Evolutionary conservation across 2,797 vertebrate genomes (phyloP).

Genomic region (Phoebastria nigripes): DNA sequence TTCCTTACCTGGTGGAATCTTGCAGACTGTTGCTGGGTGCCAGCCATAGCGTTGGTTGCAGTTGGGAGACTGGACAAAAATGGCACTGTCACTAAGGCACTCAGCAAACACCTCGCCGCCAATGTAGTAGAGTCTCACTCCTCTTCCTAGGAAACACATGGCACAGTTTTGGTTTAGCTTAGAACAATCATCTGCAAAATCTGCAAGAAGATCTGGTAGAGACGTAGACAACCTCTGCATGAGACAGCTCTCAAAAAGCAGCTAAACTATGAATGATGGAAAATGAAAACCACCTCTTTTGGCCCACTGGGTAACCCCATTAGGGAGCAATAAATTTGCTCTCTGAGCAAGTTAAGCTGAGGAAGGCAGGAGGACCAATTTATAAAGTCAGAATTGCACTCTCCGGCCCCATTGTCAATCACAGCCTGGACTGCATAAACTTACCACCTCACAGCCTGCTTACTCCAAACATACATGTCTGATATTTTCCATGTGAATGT

Average conservation of each 20-base stretch:
- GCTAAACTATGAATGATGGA: fast-evolving
- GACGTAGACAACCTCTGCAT: background rate
- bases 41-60: constrained; percentile 98
- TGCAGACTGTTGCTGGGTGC: constrained; percentile 98
- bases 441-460: background rate
- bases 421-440: background rate
- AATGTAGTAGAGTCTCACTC: constrained; percentile 96
- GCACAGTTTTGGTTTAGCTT: background rate
- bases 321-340: background rate
- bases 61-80: constrained; percentile 98
- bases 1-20: constrained; percentile 92
- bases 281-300: background rate
- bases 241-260: background rate
- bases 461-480: background rate
- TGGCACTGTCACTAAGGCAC: constrained; percentile 98
- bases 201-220: background rate
- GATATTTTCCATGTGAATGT: background rate
- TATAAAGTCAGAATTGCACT: background rate
- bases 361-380: background rate
- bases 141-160: constrained; percentile 80
- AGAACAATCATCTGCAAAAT: background rate
- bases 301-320: background rate
- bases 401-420: background rate
- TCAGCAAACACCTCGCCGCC: constrained; percentile 98
- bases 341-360: background rate